A percentile compares a stretch with the other conserved stretches of the same genome.
phyloP scores from a whole-genome alignment of 2,888 invertebrate species.

The Drosophila subquinaria region DNA sequence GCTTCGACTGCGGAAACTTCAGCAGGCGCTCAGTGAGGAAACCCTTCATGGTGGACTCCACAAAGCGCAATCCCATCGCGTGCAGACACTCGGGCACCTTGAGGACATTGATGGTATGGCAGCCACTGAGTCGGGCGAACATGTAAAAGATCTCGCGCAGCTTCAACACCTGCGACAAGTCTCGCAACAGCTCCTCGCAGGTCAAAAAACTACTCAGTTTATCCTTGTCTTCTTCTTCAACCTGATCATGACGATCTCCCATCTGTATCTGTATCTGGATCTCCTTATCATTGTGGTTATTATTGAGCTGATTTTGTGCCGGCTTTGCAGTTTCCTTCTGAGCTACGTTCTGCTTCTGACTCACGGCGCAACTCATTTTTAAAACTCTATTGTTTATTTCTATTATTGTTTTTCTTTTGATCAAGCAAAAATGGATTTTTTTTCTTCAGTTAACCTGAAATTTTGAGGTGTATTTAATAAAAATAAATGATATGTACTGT shows the following conservation, averaged over 20 bases:
- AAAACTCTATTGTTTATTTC: background rate
- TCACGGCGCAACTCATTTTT: conserved; percentile 7
- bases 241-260: background rate
- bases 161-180: conserved; percentile 8
- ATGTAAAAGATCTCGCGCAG: conserved; percentile 20
- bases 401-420: background rate
- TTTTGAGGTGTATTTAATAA: conserved; percentile 1
- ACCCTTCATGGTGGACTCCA: background rate
- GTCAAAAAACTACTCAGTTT: conserved; percentile 20
- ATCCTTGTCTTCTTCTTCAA: background rate
- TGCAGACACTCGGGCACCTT: conserved; percentile 35
- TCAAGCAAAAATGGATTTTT: background rate
- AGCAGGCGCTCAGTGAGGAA: background rate
- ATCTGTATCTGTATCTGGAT: background rate
- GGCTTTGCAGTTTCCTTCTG: background rate
- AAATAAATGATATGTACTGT: background rate
- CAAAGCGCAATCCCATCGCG: conserved; percentile 33
- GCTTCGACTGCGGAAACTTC: conserved; percentile 4
- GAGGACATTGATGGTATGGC: conserved; percentile 5
- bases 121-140: background rate
- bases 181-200: conserved; percentile 20
- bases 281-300: background rate
- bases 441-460: conserved; percentile 3
- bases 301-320: background rate
- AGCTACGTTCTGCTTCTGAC: background rate